A percentile compares a stretch with the other conserved stretches of the same genome.
Evolutionary conservation across 1,140 invertebrate genomes (phyloP).

Genomic region (Sycophaga agraensis): DNA sequence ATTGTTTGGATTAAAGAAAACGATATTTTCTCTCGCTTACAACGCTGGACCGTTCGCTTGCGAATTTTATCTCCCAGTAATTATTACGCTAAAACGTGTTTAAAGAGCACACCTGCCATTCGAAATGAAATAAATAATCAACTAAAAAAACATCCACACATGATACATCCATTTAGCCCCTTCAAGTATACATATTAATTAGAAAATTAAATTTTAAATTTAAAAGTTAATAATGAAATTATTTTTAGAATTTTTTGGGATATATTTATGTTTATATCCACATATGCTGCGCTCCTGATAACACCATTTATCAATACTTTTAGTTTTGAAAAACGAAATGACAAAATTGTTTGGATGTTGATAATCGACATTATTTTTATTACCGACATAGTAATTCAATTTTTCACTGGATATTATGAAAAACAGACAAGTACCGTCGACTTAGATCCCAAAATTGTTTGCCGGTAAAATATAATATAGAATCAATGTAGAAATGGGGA

Average conservation of each 20-base stretch:
- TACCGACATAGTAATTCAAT: slow-evolving; percentile 37
- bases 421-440: slow-evolving; percentile 33
- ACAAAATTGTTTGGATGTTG: slow-evolving; percentile 16
- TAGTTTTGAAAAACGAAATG: slow-evolving; percentile 11
- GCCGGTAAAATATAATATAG: too few species aligned
- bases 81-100: slow-evolving; percentile 35
- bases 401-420: slow-evolving; percentile 50
- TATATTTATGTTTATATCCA: slow-evolving; percentile 37
- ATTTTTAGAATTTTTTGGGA: slow-evolving; percentile 44
- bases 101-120: slow-evolving; percentile 44
- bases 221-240: background rate
- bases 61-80: slow-evolving; percentile 33
- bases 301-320: slow-evolving; percentile 40
- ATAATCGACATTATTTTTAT: slow-evolving; percentile 35
- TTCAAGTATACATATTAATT: slow-evolving; percentile 34
- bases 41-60: slow-evolving; percentile 33
- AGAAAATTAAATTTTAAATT: background rate
- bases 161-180: slow-evolving; percentile 50
- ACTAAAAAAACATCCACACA: slow-evolving; percentile 38
- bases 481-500: too few species aligned
- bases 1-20: slow-evolving; percentile 17
- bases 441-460: slow-evolving; percentile 38
- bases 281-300: slow-evolving; percentile 25
- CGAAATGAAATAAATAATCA: slow-evolving; percentile 48
- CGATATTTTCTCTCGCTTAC: slow-evolving; percentile 20